Conservation (phyloP, 92 coral and sea anemone species). For the Heliopora coerulea region DNA sequence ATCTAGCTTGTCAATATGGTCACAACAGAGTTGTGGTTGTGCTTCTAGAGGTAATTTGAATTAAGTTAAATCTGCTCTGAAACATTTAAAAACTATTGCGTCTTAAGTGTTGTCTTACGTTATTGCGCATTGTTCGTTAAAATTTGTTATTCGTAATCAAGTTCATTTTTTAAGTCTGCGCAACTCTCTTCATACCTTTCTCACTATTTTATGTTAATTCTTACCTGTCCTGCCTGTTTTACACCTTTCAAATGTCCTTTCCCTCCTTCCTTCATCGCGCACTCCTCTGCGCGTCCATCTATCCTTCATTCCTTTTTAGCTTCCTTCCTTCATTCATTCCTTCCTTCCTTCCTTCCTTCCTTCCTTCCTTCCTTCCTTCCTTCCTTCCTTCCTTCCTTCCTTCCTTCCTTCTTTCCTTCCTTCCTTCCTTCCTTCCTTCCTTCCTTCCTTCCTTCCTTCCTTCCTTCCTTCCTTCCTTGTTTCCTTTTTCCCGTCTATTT, state of each 20-base stretch:
- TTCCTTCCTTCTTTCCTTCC: not conserved
- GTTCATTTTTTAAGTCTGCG: too few species aligned
- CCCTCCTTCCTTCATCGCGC: not conserved
- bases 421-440: constrained; percentile 3
- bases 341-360: not conserved
- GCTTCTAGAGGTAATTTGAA: constrained; percentile 94
- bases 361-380: not conserved
- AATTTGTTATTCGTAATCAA: too few species aligned
- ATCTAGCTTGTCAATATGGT: constrained; percentile 90
- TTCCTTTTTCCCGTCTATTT: not conserved
- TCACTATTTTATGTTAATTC: too few species aligned
- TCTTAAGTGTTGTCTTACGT: too few species aligned
- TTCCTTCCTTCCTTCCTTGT: not conserved
- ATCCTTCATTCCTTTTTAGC: not conserved
- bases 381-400: constrained; percentile 1
- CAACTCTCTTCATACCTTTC: too few species aligned
- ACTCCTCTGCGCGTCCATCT: too few species aligned
- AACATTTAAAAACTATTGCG: too few species aligned
- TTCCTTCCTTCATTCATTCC: not conserved
- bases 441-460: not conserved
- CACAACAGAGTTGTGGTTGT: constrained; percentile 88
- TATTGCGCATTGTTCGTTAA: too few species aligned
- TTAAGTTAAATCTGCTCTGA: too few species aligned
- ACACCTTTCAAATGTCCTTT: not conserved
- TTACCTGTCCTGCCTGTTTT: not conserved